A percentile compares a stretch with the other conserved stretches of the same genome.
Conservation (phyloP, 2,113 vertebrate genomes). For the Rhinolophus ferrumequinum region DNA sequence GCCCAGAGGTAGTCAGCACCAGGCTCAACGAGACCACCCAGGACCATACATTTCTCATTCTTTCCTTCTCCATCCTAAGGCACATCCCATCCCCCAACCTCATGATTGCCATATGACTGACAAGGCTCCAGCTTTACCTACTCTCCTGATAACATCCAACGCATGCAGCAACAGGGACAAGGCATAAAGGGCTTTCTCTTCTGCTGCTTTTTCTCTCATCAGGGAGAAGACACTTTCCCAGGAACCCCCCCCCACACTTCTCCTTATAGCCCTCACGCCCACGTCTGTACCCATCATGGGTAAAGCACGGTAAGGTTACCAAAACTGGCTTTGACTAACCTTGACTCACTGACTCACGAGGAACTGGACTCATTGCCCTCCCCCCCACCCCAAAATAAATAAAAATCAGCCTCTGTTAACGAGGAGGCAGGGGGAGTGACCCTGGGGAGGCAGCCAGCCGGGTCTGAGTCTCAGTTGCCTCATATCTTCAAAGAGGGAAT, state of each 20-base stretch:
- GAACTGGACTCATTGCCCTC: not conserved
- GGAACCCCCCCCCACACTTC: not conserved
- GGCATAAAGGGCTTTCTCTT: not conserved
- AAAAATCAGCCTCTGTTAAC: not conserved
- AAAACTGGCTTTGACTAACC: not conserved
- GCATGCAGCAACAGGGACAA: not conserved
- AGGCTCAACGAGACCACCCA: not conserved
- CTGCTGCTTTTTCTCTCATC: not conserved
- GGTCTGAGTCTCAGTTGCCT: not conserved
- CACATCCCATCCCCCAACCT: not conserved
- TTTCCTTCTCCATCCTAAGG: not conserved
- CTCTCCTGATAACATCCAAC: not conserved
- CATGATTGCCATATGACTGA: not conserved
- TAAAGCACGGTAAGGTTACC: not conserved
- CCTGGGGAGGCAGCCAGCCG: not conserved
- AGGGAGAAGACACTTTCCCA: not conserved
- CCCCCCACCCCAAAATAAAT: too few relatives aligned
- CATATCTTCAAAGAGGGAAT: not conserved
- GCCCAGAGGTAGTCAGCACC: not conserved
- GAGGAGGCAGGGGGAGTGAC: not conserved
- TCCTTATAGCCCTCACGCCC: not conserved
- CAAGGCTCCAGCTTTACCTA: not conserved
- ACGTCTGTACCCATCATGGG: not conserved
- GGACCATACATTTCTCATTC: not conserved
- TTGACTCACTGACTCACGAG: not conserved